Conservation (phyloP, 64 coral and sea anemone species). For the Acropora yongei region DNA sequence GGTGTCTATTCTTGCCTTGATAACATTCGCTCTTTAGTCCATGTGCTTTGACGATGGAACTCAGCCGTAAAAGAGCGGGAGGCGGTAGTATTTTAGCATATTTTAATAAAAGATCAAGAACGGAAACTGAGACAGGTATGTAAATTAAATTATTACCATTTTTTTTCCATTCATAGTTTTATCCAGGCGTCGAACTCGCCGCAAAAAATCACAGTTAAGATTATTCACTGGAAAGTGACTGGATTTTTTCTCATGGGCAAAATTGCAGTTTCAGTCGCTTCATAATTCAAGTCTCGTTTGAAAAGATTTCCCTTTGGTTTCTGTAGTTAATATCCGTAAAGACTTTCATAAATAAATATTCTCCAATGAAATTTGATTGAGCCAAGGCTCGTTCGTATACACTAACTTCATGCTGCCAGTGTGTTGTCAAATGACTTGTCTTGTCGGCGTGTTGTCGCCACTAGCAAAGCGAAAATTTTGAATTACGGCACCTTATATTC, state of each 20-base stretch:
- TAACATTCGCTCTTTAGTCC: conserved; percentile 59
- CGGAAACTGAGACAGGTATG: conserved; percentile 19
- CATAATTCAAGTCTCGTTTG: conserved; percentile 4
- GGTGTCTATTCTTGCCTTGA: conserved; percentile 55
- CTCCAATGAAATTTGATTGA: conserved; percentile 41
- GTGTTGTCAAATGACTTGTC: conserved; percentile 18
- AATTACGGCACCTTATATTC: neutral
- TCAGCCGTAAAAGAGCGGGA: neutral
- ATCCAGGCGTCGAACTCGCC: neutral
- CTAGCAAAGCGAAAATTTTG: conserved; percentile 13
- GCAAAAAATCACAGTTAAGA: conserved; percentile 27
- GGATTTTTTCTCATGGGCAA: neutral
- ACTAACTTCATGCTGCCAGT: conserved; percentile 25
- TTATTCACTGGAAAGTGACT: conserved; percentile 31
- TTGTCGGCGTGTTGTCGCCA: conserved; percentile 7
- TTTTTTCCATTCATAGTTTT: conserved; percentile 24
- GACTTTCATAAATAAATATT: conserved; percentile 36
- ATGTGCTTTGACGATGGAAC: conserved; percentile 21
- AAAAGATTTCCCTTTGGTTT: conserved; percentile 41
- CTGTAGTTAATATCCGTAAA: conserved; percentile 14
- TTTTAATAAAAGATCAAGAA: conserved; percentile 35
- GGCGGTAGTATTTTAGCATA: conserved; percentile 33
- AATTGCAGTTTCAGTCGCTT: conserved; percentile 19
- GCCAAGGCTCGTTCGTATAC: conserved; percentile 17
- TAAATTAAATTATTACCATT: conserved; percentile 41